phyloP scores from a whole-genome alignment of 2,113 vertebrate species.

The Amphiprion percula region DNA sequence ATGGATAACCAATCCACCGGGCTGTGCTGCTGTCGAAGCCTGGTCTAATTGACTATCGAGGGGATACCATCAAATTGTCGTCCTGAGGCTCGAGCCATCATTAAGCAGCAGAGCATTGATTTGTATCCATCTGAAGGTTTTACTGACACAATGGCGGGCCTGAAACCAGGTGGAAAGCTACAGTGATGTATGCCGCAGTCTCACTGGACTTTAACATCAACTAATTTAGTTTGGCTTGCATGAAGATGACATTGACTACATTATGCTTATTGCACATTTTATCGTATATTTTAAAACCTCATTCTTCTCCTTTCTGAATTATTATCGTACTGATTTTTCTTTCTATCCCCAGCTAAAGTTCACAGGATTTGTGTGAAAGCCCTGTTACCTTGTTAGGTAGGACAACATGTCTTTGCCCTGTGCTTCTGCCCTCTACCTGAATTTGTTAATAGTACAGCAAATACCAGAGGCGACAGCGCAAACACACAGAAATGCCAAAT shows the following conservation, averaged over 20 bases:
- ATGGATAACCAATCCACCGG: conserved; percentile 30
- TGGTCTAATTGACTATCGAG: conserved; percentile 64
- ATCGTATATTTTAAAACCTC: background rate
- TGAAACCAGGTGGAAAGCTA: conserved; percentile 39
- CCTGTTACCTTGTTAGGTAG: conserved; percentile 43
- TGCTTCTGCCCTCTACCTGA: conserved; percentile 58
- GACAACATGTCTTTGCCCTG: conserved; percentile 36
- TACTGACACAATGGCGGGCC: conserved; percentile 45
- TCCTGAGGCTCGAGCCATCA: conserved; percentile 50
- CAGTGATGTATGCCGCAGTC: conserved; percentile 1
- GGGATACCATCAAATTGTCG: conserved; percentile 52
- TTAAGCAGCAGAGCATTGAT: conserved; percentile 64
- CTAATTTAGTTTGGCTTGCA: conserved; percentile 47
- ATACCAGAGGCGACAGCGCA: conserved; percentile 62
- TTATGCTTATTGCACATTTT: conserved; percentile 5
- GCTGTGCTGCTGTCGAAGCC: conserved; percentile 25
- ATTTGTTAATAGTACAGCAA: conserved; percentile 74
- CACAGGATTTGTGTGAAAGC: conserved; percentile 20
- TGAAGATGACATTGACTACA: conserved; percentile 31
- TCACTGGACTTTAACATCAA: conserved; percentile 45
- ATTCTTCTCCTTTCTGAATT: background rate
- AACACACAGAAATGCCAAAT: conserved; percentile 73
- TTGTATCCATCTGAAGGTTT: conserved; percentile 61
- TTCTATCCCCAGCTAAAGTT: conserved; percentile 14
- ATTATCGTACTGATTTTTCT: background rate